Evolutionary conservation across 2,888 invertebrate genomes (phyloP).

Genomic region (Drosophila anomalipes): DNA sequence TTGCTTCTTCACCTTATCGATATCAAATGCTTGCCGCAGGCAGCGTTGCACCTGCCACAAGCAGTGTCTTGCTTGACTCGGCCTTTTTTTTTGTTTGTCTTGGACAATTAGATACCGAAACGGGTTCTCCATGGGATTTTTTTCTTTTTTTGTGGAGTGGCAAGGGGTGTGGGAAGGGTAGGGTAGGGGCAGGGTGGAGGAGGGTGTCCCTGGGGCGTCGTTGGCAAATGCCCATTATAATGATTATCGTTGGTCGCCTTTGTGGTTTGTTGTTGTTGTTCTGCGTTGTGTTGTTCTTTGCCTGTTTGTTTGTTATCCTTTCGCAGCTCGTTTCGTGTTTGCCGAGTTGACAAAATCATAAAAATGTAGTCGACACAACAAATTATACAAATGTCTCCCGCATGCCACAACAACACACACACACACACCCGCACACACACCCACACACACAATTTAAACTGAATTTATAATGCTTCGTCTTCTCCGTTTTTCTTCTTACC

Average conservation of each 20-base stretch:
- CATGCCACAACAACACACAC: constrained; percentile 28
- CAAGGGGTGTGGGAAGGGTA: not conserved
- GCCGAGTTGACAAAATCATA: constrained; percentile 80
- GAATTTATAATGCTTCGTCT: constrained; percentile 56
- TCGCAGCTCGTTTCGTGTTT: constrained; percentile 70
- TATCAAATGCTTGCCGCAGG: constrained; percentile 39
- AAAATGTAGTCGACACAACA: constrained; percentile 75
- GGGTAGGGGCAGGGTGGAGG: not conserved
- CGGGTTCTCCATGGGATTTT: constrained; percentile 16
- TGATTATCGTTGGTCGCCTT: constrained; percentile 74
- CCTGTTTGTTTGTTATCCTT: constrained; percentile 56
- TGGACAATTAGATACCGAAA: constrained; percentile 68
- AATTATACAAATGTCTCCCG: constrained; percentile 79
- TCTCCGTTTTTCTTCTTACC: not conserved
- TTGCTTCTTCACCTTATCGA: constrained; percentile 34
- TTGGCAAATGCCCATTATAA: constrained; percentile 72
- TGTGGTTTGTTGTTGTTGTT: constrained; percentile 54
- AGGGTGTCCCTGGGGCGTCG: constrained; percentile 67
- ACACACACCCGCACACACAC: not conserved
- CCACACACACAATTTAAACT: constrained; percentile 40
- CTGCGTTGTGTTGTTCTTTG: not conserved
- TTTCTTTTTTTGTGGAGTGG: not conserved
- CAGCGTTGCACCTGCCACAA: constrained; percentile 52
- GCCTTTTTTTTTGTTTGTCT: constrained; percentile 16
- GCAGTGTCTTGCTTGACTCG: not conserved